Evolutionary conservation across 2,113 vertebrate genomes (phyloP).

Genomic region (Scophthalmus maximus): DNA sequence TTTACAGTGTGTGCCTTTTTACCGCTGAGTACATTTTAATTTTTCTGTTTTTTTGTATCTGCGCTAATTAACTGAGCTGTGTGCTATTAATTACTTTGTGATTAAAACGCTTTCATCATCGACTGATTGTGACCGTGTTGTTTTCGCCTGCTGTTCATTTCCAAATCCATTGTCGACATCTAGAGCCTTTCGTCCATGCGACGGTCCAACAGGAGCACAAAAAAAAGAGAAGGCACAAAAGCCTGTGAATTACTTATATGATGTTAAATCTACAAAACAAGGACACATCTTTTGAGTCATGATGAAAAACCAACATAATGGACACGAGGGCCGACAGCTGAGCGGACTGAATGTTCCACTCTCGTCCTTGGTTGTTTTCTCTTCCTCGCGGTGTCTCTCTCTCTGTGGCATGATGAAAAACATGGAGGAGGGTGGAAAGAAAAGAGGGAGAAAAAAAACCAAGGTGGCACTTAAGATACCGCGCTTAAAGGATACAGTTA

Average conservation of each 20-base stretch:
- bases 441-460: too few relatives aligned
- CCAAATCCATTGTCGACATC: too few relatives aligned
- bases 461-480: slow-evolving; percentile 37
- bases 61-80: slow-evolving; percentile 11
- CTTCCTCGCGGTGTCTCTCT: slow-evolving; percentile 1
- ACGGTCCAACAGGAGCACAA: too few relatives aligned
- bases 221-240: too few relatives aligned
- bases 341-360: background rate
- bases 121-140: background rate
- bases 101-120: slow-evolving; percentile 40
- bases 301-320: background rate
- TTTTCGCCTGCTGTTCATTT: background rate
- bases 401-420: slow-evolving; percentile 42
- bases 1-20: background rate
- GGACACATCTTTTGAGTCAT: background rate
- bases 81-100: too few relatives aligned
- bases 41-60: background rate
- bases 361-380: slow-evolving; percentile 39
- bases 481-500: slow-evolving; percentile 47
- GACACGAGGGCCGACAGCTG: slow-evolving; percentile 22
- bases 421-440: slow-evolving; percentile 26
- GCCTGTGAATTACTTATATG: background rate
- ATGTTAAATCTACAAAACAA: background rate
- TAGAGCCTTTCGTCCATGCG: too few relatives aligned
- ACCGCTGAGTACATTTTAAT: too few relatives aligned